Conservation (phyloP, 2,113 vertebrate species). For the Rhodinocichla rosea region DNA sequence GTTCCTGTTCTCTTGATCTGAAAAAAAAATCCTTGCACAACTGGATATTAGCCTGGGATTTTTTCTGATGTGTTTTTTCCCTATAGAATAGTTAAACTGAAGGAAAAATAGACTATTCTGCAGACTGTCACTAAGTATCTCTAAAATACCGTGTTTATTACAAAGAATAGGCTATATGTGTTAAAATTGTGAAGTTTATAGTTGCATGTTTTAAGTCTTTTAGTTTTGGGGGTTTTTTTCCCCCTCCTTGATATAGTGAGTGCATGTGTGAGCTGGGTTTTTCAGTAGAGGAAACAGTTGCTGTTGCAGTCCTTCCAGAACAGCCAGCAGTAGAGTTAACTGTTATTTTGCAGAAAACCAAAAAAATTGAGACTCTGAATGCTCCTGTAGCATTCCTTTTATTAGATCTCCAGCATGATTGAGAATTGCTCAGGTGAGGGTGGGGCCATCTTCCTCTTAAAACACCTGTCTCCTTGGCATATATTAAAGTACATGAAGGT, state of each 20-base stretch:
- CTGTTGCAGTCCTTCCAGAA: not conserved
- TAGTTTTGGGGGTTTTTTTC: not conserved
- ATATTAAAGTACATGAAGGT: not conserved
- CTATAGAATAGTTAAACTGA: not conserved
- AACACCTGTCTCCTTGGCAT: not conserved
- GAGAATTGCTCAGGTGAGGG: not conserved
- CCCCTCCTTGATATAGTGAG: not conserved
- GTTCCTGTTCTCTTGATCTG: not conserved
- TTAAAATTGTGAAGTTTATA: not conserved
- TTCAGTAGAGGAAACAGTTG: not conserved
- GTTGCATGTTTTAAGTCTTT: not conserved
- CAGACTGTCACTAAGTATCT: not conserved
- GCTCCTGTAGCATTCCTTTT: not conserved
- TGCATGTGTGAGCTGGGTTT: not conserved
- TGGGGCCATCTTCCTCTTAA: not conserved
- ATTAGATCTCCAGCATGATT: not conserved
- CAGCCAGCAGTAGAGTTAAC: not conserved
- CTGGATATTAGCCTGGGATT: not conserved
- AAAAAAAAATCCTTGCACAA: not conserved
- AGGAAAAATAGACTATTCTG: not conserved
- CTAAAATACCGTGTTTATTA: not conserved
- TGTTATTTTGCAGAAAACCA: not conserved
- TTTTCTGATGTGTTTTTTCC: not conserved
- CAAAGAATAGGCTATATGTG: not conserved
- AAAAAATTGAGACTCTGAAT: not conserved